A percentile compares a stretch with the other conserved stretches of the same genome.
Conservation (phyloP, 2,888 invertebrate species). For the Xestia ashworthii region DNA sequence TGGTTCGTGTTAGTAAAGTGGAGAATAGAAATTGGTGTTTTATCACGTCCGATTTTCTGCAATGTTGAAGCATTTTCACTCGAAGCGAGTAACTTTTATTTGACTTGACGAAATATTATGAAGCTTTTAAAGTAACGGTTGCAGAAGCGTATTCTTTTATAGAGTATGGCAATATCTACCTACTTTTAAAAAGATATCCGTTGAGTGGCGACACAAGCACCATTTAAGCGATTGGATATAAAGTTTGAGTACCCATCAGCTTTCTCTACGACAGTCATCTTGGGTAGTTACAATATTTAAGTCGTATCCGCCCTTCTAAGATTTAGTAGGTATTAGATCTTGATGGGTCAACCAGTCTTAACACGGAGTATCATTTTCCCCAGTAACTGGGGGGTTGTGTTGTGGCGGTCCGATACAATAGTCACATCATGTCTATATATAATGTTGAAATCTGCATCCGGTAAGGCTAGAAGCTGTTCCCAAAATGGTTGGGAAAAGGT, state of each 20-base stretch:
- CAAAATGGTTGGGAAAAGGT: neutral
- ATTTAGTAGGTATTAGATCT: neutral
- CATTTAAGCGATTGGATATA: slow-evolving; percentile 67
- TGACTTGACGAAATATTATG: slow-evolving; percentile 17
- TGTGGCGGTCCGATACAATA: neutral
- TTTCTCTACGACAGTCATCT: slow-evolving; percentile 59
- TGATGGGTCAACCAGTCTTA: neutral
- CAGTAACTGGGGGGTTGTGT: neutral
- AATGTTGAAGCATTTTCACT: neutral
- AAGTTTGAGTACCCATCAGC: slow-evolving; percentile 66
- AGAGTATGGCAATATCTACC: slow-evolving; percentile 28
- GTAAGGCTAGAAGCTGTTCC: neutral
- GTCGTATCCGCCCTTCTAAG: slow-evolving; percentile 9
- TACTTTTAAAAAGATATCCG: slow-evolving; percentile 58
- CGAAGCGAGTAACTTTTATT: neutral
- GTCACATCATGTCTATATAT: neutral
- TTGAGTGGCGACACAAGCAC: slow-evolving; percentile 47
- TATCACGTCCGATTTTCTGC: neutral
- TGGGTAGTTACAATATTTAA: slow-evolving; percentile 35
- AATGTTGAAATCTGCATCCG: neutral
- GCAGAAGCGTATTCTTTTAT: slow-evolving; percentile 40
- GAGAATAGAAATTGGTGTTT: slow-evolving; percentile 18
- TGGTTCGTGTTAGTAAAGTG: slow-evolving; percentile 14
- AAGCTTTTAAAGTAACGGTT: slow-evolving; percentile 28
- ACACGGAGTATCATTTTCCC: neutral